Base-by-base conservation (phyloP, 2,797 vertebrate species). In the Sphenodon punctatus region DNA sequence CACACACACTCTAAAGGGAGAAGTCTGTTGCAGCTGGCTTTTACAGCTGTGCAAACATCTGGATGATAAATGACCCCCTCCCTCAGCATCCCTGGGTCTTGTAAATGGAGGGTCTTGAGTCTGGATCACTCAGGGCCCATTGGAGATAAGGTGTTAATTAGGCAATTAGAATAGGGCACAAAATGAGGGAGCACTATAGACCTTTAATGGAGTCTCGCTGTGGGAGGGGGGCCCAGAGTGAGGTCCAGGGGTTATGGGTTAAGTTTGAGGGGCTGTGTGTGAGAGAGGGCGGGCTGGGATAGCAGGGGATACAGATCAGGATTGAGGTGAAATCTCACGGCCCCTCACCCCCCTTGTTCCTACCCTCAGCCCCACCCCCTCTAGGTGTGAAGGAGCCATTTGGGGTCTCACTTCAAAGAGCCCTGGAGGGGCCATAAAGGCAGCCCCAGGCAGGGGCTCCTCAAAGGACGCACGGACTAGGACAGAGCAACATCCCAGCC, bases 111-210 rank as follows among this genome's bases (percentile, higher is more conserved):
- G 7, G 79, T 65, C 77, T 51, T 79, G 79, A 77, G 79, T 69
- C 72, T 82, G 79, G 79, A 82, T 82, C 79, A 82, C 82, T 82
- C 72, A 82, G 60, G 79, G 68, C 75, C 82, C 79, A 82, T 82
- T 82, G 58, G 79, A 82, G 66, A 41, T 49, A 58, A 34, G 42
- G 66, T 82, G 72, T 82, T 82, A 82, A 82, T 82, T 82, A 69
- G 72, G 72, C 79, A 82, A 82, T 82, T 82, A 82, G 79, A 79
- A 56, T 48, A 65, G 77, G 76, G 27, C 51, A 34, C 51, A 59
- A 51, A 66, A 72, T n/a, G n/a, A 66, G 42, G 25, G 68, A 72
- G 55, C 68, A 41, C 77, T 61, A 43, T 16, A 56, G 51, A 22
- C 42, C 72, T 68, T 66, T 79, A 79, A 79, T 79, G 68, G 79